Conservation (phyloP, 2,888 invertebrate species). For the Noctua janthe region DNA sequence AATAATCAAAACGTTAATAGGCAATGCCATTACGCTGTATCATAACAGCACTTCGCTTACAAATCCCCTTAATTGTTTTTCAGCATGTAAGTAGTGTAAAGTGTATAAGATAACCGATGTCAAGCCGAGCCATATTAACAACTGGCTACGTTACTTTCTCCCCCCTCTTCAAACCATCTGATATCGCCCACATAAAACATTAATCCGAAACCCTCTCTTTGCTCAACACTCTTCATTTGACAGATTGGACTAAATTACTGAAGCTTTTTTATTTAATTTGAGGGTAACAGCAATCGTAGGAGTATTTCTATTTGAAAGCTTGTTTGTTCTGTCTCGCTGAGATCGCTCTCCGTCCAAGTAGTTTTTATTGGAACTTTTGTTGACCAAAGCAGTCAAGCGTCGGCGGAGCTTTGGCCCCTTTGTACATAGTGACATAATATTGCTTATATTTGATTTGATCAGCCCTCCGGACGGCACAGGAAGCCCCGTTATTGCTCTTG, state of each 20-base stretch:
- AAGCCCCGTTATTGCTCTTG: conserved; percentile 72
- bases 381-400: conserved; percentile 82
- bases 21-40: conserved; percentile 39
- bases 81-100: conserved; percentile 59
- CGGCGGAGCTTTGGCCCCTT: conserved; percentile 75
- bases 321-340: conserved; percentile 81
- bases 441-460: conserved; percentile 85
- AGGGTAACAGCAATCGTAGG: conserved; percentile 83
- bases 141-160: conserved; percentile 65
- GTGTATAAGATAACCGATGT: conserved; percentile 63
- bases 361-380: conserved; percentile 88
- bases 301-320: conserved; percentile 76
- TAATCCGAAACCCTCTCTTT: conserved; percentile 88
- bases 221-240: conserved; percentile 90
- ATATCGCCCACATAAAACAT: conserved; percentile 84
- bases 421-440: conserved; percentile 85
- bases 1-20: conserved; percentile 27
- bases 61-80: conserved; percentile 58
- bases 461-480: conserved; percentile 74
- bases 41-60: conserved; percentile 47
- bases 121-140: conserved; percentile 63
- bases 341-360: conserved; percentile 83
- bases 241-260: conserved; percentile 89
- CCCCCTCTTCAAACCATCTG: conserved; percentile 78
- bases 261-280: conserved; percentile 89